phyloP scores from a whole-genome alignment of 2,113 vertebrate genomes.

The Xyrauchen texanus region DNA sequence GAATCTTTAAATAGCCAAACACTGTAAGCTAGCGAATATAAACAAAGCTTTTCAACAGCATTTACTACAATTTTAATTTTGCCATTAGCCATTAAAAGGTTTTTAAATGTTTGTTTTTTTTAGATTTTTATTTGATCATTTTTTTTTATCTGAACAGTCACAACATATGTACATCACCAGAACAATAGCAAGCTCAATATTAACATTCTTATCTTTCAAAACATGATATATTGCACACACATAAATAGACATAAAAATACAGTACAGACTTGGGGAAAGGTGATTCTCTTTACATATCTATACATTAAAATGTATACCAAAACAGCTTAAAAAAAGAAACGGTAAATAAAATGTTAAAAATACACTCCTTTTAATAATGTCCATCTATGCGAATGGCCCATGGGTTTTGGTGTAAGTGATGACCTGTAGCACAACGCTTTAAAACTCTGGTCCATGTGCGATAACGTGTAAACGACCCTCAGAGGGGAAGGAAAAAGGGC shows the following conservation, averaged over 20 bases:
- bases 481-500: neutral
- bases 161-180: slow-evolving; percentile 73
- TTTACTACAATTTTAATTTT: slow-evolving; percentile 64
- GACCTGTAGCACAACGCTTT: slow-evolving; percentile 71
- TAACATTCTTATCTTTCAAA: slow-evolving; percentile 74
- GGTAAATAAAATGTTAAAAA: slow-evolving; percentile 58
- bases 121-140: slow-evolving; percentile 1
- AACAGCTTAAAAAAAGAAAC: slow-evolving; percentile 71
- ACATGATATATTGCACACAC: slow-evolving; percentile 72
- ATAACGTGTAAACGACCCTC: slow-evolving; percentile 56
- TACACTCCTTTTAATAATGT: slow-evolving; percentile 70
- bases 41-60: slow-evolving; percentile 70
- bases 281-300: slow-evolving; percentile 72
- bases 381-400: slow-evolving; percentile 71
- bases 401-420: slow-evolving; percentile 62
- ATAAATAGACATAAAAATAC: slow-evolving; percentile 76
- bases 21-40: slow-evolving; percentile 73
- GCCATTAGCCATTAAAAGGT: slow-evolving; percentile 62
- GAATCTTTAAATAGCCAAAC: slow-evolving; percentile 68
- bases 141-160: slow-evolving; percentile 71
- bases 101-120: neutral
- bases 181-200: slow-evolving; percentile 77
- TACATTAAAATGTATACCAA: slow-evolving; percentile 79
- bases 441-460: slow-evolving; percentile 71
- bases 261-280: slow-evolving; percentile 52